Evolutionary conservation across 2,797 vertebrate species (phyloP).

Genomic region (Rhyacichthys aspro): DNA sequence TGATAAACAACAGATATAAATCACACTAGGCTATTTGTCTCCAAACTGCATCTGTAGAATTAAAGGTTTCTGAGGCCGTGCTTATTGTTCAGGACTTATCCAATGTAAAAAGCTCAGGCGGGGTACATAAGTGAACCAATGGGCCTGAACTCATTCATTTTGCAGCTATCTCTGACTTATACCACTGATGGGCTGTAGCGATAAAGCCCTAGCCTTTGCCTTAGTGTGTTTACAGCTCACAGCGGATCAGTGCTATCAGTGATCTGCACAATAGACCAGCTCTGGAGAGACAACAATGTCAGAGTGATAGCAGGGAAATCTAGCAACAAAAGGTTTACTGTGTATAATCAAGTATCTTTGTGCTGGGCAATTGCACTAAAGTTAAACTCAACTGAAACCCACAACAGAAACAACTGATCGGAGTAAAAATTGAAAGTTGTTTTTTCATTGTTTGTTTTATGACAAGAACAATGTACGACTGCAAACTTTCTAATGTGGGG

Average conservation of each 20-base stretch:
- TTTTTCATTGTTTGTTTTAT: too few species aligned
- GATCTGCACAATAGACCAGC: constrained; percentile 27
- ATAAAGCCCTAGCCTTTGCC: constrained; percentile 23
- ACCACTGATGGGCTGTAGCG: constrained; percentile 25
- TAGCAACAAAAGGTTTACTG: constrained; percentile 16
- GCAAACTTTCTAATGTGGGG: too few species aligned
- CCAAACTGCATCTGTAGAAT: constrained; percentile 3
- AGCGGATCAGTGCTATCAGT: constrained; percentile 20
- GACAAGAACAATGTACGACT: too few species aligned
- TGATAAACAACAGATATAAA: background rate
- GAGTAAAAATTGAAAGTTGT: too few species aligned
- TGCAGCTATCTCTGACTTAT: constrained; percentile 38
- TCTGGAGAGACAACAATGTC: constrained; percentile 27
- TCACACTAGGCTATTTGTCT: background rate
- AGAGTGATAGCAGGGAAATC: constrained; percentile 18
- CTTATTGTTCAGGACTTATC: constrained; percentile 31
- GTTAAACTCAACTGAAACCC: background rate
- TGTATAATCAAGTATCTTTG: background rate
- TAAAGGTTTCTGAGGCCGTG: constrained; percentile 17
- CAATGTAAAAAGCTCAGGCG: constrained; percentile 24
- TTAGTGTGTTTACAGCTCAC: constrained; percentile 39
- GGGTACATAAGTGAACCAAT: constrained; percentile 30
- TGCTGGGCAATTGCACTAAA: background rate
- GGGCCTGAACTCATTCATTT: constrained; percentile 41
- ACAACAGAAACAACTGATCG: too few species aligned